phyloP scores from a whole-genome alignment of 1,140 invertebrate genomes.

The Dendrolimus punctatus region DNA sequence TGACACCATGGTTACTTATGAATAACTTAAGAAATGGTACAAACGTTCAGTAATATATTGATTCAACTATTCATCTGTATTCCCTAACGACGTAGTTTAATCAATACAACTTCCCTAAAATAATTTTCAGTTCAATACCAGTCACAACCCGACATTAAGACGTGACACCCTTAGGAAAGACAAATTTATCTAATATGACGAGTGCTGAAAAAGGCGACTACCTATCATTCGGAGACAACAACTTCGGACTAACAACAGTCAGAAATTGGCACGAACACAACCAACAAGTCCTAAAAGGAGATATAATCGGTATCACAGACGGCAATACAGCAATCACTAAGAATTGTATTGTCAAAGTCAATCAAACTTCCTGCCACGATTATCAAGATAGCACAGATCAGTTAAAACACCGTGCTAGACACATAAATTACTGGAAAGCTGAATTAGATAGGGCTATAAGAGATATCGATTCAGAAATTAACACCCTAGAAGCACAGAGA shows the following conservation, averaged over 20 bases:
- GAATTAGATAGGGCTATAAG: conserved; percentile 76
- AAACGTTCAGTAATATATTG: too few relatives aligned
- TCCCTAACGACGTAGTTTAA: too few relatives aligned
- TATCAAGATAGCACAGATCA: conserved; percentile 74
- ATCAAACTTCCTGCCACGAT: conserved; percentile 49
- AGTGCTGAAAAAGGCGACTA: conserved; percentile 37
- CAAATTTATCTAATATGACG: conserved; percentile 14
- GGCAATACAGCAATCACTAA: conserved; percentile 54
- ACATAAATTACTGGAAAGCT: conserved; percentile 78
- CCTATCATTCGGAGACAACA: conserved; percentile 46
- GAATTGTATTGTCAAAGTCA: conserved; percentile 60
- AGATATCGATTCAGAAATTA: conserved; percentile 77
- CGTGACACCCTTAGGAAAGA: neutral
- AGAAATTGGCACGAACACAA: conserved; percentile 54
- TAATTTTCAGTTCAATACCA: too few relatives aligned
- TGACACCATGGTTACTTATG: too few relatives aligned
- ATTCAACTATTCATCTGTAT: too few relatives aligned
- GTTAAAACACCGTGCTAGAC: conserved; percentile 72
- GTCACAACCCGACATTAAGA: too few relatives aligned
- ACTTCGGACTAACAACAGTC: conserved; percentile 41
- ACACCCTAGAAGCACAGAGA: conserved; percentile 73
- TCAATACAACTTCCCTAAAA: too few relatives aligned
- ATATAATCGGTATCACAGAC: conserved; percentile 51
- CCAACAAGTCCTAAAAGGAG: conserved; percentile 45
- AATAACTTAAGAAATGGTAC: too few relatives aligned